Percentiles rank a stretch among this genome's conserved stretches.
These are phyloP conservation scores for Labeo calbasu DNA, from an alignment of 2,797 vertebrate species.

Conservation along the genomic window DNA sequence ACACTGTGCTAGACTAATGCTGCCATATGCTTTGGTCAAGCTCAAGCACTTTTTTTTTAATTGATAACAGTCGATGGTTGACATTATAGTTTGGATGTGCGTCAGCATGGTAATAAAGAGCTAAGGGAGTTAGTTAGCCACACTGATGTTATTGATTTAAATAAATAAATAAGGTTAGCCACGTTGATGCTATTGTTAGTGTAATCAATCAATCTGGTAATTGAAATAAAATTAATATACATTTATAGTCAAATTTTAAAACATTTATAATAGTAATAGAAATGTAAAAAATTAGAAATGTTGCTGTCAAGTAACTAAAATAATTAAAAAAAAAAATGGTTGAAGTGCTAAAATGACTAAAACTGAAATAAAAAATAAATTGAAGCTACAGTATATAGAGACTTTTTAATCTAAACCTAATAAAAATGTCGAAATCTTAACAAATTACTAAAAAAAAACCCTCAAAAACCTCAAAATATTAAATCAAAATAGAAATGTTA, in stretches of 20 bases:
- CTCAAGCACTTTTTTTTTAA: too few relatives aligned
- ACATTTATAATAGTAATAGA: too few relatives aligned
- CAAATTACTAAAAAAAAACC: not conserved
- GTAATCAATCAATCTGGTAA: not conserved
- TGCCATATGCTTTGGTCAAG: not conserved
- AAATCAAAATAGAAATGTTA: too few relatives aligned
- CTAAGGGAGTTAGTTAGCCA: not conserved
- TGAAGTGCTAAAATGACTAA: not conserved
- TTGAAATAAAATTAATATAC: not conserved
- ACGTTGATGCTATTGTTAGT: not conserved
- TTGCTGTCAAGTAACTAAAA: not conserved
- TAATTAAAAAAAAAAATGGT: not conserved
- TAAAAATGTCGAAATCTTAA: not conserved
- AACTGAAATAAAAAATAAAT: not conserved
- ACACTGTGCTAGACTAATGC: not conserved
- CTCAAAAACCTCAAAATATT: too few relatives aligned
- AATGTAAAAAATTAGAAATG: not conserved
- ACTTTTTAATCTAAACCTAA: not conserved
- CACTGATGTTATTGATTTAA: not conserved
- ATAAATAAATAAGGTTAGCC: not conserved
- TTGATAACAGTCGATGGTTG: not conserved
- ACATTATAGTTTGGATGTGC: too few relatives aligned
- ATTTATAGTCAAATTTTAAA: not conserved
- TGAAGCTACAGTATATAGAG: not conserved
- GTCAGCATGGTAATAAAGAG: too few relatives aligned